phyloP scores from a whole-genome alignment of 2,888 invertebrate genomes.

The Acronicta leporina region DNA sequence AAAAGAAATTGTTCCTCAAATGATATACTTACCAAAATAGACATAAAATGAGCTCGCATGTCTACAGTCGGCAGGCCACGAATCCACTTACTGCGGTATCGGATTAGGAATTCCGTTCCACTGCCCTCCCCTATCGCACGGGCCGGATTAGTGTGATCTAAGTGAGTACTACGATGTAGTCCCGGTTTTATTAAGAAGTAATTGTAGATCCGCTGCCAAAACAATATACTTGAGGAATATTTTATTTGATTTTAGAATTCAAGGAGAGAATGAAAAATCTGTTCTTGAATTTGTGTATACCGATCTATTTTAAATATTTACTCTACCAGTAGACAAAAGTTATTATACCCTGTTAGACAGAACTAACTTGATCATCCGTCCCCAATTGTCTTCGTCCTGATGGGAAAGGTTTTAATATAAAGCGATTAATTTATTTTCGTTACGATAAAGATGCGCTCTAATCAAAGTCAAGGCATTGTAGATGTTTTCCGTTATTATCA shows the following conservation, averaged over 20 bases:
- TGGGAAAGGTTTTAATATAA: too few relatives aligned
- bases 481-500: not conserved
- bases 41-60: constrained; percentile 45
- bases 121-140: constrained; percentile 33
- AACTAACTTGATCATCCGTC: not conserved
- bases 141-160: constrained; percentile 52
- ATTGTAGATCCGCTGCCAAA: not conserved
- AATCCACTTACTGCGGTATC: constrained; percentile 57
- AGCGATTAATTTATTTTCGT: too few relatives aligned
- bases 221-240: not conserved
- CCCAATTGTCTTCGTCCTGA: too few relatives aligned
- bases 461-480: too few relatives aligned
- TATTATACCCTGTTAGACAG: not conserved
- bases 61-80: constrained; percentile 47
- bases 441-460: too few relatives aligned
- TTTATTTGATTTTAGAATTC: too few relatives aligned
- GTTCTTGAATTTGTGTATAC: too few relatives aligned
- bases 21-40: constrained; percentile 12
- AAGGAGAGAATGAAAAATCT: too few relatives aligned
- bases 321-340: too few relatives aligned
- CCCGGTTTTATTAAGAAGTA: constrained; percentile 23
- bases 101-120: constrained; percentile 51
- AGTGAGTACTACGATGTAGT: constrained; percentile 19
- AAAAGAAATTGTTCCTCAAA: not conserved
- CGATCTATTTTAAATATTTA: too few relatives aligned